Base-by-base conservation (phyloP, 1,140 invertebrate genomes). In the Drosophila pseudoananassae region DNA sequence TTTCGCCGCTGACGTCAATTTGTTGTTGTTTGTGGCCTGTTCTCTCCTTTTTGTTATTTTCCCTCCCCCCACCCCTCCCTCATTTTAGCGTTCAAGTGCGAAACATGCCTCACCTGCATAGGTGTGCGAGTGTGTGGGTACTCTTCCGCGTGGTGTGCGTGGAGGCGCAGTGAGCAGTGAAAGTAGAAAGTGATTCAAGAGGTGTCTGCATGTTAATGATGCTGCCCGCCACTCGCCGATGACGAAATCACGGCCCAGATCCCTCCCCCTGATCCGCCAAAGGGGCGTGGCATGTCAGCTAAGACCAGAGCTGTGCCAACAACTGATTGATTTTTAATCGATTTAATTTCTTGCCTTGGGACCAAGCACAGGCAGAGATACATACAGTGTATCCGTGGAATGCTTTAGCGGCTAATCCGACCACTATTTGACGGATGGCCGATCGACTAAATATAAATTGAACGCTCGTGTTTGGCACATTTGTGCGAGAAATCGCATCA, bases 401-500 rank as follows among this genome's bases (percentile, higher is more conserved):
- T 47, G 43, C 47, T 17, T 56, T 45, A 45, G 59, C 25, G 27
- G 59, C 57, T 56, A 36, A 63, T 45, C 59, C 49, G 25, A 52
- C 36, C 15, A 40, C 74, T 74, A 78, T 82, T 82, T 72, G 80
- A 84, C 79, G 60, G 59, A 79, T 58, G 76, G 81, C 76, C 80
- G 76, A 85, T 84, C 81, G 80, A 76, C 80, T 87, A 87, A 77
- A 81, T 85, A 77, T 85, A 85, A 74, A 85, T 80, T 74, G 63
- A 78, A 87, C 72, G 81, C 76, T 85, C 81, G 81, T 85, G 81
- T 77, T 81, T 85, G 81, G 78, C 81, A 85, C 81, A 87, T 81
- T 81, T 87, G 77, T 75, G 81, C 77, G 65, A 85, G 83, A 85
- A 85, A 80, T 85, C 82, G 74, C 82, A 81, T 85, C 82, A 79